Percentiles rank a stretch among this genome's conserved stretches.
These are phyloP conservation scores for Drosophila recens DNA, from an alignment of 2,888 invertebrate species.

Conservation along the genomic window DNA sequence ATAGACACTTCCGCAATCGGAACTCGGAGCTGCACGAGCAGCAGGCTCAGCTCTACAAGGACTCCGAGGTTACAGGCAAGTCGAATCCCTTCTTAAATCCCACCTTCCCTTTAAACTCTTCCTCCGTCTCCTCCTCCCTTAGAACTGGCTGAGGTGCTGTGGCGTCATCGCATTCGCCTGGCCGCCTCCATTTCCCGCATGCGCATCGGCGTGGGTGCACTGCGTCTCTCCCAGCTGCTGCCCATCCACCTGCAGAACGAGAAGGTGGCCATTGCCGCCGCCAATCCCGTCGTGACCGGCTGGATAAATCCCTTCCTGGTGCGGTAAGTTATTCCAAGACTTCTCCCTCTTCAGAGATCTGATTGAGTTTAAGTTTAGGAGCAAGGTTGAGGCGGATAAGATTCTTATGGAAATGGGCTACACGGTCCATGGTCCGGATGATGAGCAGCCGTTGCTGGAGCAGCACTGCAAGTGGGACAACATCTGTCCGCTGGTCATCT, in stretches of 20 bases:
- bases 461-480: conserved; percentile 84
- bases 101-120: neutral
- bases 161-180: conserved; percentile 89
- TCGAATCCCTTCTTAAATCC: neutral
- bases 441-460: conserved; percentile 67
- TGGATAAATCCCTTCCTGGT: conserved; percentile 93
- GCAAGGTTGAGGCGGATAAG: conserved; percentile 70
- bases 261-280: conserved; percentile 87
- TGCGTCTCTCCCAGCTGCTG: conserved; percentile 89
- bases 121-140: neutral
- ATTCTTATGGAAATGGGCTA: conserved; percentile 70
- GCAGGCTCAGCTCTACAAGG: conserved; percentile 76
- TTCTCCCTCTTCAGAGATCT: neutral
- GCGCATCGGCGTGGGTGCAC: conserved; percentile 90
- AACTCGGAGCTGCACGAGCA: conserved; percentile 77
- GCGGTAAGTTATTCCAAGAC: conserved; percentile 85
- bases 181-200: conserved; percentile 92
- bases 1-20: conserved; percentile 85
- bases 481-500: conserved; percentile 86
- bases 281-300: conserved; percentile 88
- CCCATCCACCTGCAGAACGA: conserved; percentile 91
- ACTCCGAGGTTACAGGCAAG: conserved; percentile 80
- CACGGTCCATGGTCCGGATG: conserved; percentile 69
- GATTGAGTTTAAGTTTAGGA: conserved; percentile 40
- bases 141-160: conserved; percentile 88